Percentiles rank a stretch among this genome's conserved stretches.
Evolutionary conservation across 2,113 vertebrate genomes (phyloP).

Genomic region (Struthio camelus): DNA sequence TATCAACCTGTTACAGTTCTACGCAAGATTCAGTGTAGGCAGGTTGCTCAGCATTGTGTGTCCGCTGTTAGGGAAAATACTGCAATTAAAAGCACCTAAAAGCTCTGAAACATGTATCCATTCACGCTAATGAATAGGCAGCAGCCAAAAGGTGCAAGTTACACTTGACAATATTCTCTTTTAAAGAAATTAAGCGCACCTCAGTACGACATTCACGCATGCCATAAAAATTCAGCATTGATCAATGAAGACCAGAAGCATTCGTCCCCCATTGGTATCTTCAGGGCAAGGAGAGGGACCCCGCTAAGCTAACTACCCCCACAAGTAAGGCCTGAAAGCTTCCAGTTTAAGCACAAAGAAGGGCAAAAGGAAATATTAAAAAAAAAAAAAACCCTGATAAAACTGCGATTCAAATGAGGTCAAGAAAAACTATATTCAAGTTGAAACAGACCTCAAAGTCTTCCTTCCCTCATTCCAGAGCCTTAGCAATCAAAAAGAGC

Average conservation of each 20-base stretch:
- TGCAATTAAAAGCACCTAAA: not conserved
- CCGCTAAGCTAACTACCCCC: not conserved
- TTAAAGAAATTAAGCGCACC: not conserved
- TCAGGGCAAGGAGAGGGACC: not conserved
- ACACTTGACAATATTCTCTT: not conserved
- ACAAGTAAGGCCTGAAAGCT: not conserved
- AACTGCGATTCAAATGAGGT: not conserved
- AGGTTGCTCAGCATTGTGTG: not conserved
- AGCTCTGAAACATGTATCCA: not conserved
- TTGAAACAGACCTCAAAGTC: not conserved
- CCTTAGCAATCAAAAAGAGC: not conserved
- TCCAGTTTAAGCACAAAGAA: not conserved
- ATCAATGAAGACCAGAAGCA: conserved; percentile 17
- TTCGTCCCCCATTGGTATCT: conserved; percentile 1
- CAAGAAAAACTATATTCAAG: not conserved
- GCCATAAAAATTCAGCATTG: not conserved
- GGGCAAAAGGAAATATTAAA: not conserved
- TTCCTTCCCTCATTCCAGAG: not conserved
- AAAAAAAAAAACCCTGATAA: not conserved
- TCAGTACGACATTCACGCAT: not conserved
- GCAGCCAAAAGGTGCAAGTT: not conserved
- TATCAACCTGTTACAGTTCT: not conserved
- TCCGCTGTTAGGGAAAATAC: not conserved
- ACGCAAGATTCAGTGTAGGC: too few species aligned
- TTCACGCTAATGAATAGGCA: not conserved